These are phyloP conservation scores for Odontomachus brunneus DNA, from an alignment of 1,140 invertebrate species.

Conservation along the genomic window DNA sequence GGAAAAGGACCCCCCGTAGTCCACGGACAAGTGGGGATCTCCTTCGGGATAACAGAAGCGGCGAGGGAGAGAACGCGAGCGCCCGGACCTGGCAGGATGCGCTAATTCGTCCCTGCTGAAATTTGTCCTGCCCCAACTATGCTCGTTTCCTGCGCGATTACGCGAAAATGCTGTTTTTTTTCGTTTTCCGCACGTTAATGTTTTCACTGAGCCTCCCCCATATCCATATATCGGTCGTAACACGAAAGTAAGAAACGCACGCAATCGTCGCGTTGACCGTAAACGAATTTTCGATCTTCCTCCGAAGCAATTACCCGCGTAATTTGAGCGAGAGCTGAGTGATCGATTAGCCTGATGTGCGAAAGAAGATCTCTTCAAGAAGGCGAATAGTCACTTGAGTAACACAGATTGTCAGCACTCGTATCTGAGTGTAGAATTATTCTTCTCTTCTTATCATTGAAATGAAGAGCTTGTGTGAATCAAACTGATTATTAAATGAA, in stretches of 20 bases:
- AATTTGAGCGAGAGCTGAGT: neutral
- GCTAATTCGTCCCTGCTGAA: constrained; percentile 81
- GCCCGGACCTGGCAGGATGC: constrained; percentile 67
- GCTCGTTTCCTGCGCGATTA: constrained; percentile 75
- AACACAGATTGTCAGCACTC: too few species aligned
- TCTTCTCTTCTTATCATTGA: too few species aligned
- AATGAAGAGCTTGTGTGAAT: too few species aligned
- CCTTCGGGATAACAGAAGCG: constrained; percentile 77
- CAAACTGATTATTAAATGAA: neutral
- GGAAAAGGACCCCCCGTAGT: constrained; percentile 81
- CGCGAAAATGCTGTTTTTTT: constrained; percentile 54
- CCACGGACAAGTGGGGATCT: constrained; percentile 80
- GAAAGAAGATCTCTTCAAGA: too few species aligned
- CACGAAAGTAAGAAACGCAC: neutral
- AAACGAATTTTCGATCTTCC: constrained; percentile 5
- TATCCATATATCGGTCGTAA: constrained; percentile 13
- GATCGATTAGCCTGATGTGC: neutral
- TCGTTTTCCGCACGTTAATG: constrained; percentile 38
- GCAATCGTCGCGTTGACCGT: constrained; percentile 16
- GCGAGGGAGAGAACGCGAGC: constrained; percentile 20
- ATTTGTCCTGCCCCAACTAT: constrained; percentile 78
- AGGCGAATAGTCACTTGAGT: too few species aligned
- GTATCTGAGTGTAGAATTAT: too few species aligned
- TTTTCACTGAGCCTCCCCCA: constrained; percentile 34
- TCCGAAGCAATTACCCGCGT: neutral